Conservation (phyloP, 1,140 invertebrate genomes). For the Vanessa atalanta region DNA sequence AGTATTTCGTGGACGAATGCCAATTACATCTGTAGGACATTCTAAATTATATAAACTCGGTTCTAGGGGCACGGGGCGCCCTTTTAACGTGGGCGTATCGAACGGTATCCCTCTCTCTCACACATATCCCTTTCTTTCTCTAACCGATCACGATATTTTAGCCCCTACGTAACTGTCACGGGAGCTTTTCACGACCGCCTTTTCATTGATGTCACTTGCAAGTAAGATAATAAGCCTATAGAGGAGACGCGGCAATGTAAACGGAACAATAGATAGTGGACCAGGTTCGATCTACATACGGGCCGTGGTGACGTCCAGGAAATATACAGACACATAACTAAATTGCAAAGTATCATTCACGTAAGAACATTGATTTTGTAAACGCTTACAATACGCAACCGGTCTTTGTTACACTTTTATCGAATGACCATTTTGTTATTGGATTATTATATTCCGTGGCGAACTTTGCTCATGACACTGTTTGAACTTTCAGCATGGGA, state of each 20-base stretch:
- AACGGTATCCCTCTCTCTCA: slow-evolving; percentile 49
- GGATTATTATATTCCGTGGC: background rate
- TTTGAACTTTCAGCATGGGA: too few species aligned
- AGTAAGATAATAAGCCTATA: slow-evolving; percentile 42
- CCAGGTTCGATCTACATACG: background rate
- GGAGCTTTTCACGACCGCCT: slow-evolving; percentile 41
- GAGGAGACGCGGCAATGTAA: slow-evolving; percentile 46
- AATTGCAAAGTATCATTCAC: slow-evolving; percentile 24
- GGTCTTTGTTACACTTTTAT: background rate
- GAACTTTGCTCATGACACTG: too few species aligned
- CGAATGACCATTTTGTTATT: background rate
- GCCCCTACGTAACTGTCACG: slow-evolving; percentile 34
- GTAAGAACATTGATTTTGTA: slow-evolving; percentile 36
- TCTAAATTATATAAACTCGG: slow-evolving; percentile 60
- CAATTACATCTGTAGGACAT: slow-evolving; percentile 38
- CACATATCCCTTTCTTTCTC: slow-evolving; percentile 32
- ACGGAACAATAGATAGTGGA: slow-evolving; percentile 34
- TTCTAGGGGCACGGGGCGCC: slow-evolving; percentile 43
- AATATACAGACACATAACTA: slow-evolving; percentile 29
- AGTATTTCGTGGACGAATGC: slow-evolving; percentile 8
- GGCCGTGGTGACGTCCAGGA: slow-evolving; percentile 31
- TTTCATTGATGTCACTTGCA: slow-evolving; percentile 47
- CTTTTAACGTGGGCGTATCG: slow-evolving; percentile 57
- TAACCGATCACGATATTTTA: slow-evolving; percentile 24
- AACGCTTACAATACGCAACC: slow-evolving; percentile 1